Percentiles rank a stretch among this genome's conserved stretches.
These are phyloP conservation scores for Neolamprologus devosi DNA, from an alignment of 2,113 vertebrate genomes.

Conservation along the genomic window DNA sequence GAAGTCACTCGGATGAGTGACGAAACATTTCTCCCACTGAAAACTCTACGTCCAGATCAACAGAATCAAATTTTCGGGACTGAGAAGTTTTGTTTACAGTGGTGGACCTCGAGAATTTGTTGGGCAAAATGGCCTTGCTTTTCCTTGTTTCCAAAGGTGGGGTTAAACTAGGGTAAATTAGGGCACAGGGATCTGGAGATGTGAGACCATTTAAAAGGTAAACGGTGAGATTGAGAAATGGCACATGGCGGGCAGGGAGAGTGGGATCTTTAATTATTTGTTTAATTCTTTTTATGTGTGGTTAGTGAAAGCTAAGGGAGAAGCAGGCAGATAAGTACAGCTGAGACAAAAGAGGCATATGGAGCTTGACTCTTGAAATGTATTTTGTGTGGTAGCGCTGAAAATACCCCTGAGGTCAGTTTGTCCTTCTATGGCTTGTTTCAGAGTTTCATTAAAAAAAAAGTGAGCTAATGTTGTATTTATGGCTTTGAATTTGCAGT, in stretches of 20 bases:
- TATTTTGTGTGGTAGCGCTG: not conserved
- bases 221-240: not conserved
- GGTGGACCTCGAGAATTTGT: not conserved
- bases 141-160: not conserved
- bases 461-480: not conserved
- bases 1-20: not conserved
- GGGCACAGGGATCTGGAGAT: not conserved
- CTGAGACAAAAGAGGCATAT: slow-evolving; percentile 53
- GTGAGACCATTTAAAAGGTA: not conserved
- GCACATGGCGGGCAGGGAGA: slow-evolving; percentile 22
- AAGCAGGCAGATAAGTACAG: slow-evolving; percentile 10
- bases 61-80: not conserved
- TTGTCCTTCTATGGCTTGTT: not conserved
- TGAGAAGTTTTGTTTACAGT: not conserved
- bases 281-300: not conserved
- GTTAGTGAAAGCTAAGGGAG: not conserved
- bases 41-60: not conserved
- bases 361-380: not conserved
- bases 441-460: not conserved
- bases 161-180: not conserved
- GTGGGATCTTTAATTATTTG: not conserved
- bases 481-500: not conserved
- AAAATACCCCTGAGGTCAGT: not conserved
- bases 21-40: not conserved
- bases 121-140: not conserved